A percentile compares a stretch with the other conserved stretches of the same genome.
Conservation (phyloP, 92 coral and sea anemone genomes). For the Epizoanthus ramosus region DNA sequence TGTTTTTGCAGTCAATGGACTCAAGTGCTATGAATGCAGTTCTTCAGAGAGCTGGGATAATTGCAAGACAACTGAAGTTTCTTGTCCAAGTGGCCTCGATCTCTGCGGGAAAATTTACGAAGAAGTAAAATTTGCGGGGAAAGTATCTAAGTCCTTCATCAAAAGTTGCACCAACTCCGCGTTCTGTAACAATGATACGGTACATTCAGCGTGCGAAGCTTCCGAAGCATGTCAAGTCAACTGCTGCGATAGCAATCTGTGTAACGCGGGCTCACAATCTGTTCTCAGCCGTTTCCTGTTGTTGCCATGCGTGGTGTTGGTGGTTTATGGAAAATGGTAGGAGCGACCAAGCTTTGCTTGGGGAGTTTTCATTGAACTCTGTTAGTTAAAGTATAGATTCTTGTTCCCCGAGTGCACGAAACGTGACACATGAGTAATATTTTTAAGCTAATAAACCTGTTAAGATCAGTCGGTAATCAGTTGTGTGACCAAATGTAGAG, state of each 20-base stretch:
- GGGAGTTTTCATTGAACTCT: too few species aligned
- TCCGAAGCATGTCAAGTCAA: neutral
- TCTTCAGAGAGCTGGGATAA: neutral
- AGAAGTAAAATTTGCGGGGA: neutral
- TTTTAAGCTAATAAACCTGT: too few species aligned
- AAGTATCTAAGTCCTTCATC: neutral
- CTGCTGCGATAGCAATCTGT: neutral
- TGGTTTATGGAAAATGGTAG: neutral
- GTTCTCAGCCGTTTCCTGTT: neutral
- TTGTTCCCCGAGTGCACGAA: too few species aligned
- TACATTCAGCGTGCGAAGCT: neutral
- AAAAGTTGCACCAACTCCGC: neutral
- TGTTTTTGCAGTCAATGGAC: neutral
- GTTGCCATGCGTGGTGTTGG: neutral
- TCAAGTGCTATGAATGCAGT: neutral
- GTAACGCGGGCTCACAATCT: neutral
- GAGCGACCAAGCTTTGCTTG: too few species aligned
- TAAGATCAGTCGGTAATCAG: too few species aligned
- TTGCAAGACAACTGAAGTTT: neutral
- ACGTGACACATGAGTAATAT: too few species aligned
- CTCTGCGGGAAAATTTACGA: neutral
- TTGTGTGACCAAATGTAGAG: too few species aligned
- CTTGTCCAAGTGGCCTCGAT: neutral
- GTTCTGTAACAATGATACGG: neutral
- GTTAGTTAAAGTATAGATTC: too few species aligned